Conservation (phyloP, 2,113 vertebrate genomes). For the Pipra filicauda region DNA sequence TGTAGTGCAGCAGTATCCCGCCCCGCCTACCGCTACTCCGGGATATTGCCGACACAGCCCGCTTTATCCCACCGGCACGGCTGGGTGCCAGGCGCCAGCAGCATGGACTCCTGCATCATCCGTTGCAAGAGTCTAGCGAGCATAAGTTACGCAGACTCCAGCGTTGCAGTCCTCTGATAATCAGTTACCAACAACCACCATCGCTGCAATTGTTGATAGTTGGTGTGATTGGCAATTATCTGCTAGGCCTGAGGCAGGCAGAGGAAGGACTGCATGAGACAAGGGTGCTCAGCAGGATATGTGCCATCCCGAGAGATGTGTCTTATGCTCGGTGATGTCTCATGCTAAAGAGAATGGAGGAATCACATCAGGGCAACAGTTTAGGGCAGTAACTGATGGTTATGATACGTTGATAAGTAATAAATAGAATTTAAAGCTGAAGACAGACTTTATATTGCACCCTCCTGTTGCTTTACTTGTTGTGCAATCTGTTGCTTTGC, state of each 20-base stretch:
- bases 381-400: background rate
- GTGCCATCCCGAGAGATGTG: background rate
- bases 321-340: no score
- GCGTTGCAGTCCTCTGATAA: rapidly evolving
- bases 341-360: background rate
- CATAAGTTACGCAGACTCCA: no score
- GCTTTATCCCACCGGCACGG: no score
- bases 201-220: no score
- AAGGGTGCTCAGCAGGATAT: background rate
- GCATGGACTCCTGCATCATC: no score
- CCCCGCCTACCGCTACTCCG: background rate
- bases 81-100: background rate
- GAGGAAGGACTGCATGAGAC: background rate
- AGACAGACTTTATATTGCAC: background rate
- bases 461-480: background rate
- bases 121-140: background rate
- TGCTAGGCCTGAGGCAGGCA: background rate
- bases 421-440: background rate
- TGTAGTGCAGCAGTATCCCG: background rate
- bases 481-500: background rate
- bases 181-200: background rate
- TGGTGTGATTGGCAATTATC: background rate
- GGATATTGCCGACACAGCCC: no score
- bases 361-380: background rate
- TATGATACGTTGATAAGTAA: background rate